phyloP scores from a whole-genome alignment of 2,888 invertebrate species.

The Onthophagus sagittarius region DNA sequence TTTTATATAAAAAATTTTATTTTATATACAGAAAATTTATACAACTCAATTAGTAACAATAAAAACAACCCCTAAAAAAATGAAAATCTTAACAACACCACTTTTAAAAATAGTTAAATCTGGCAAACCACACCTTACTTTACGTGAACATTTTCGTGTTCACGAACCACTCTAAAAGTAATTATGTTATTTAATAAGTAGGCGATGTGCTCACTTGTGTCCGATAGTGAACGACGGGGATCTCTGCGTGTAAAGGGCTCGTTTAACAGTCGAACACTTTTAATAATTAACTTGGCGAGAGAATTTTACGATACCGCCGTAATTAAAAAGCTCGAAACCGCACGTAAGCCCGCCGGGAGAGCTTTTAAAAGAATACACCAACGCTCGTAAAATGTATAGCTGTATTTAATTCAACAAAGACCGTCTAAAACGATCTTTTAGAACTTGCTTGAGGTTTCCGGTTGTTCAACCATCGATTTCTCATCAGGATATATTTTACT shows the following conservation, averaged over 20 bases:
- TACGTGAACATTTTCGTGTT: background rate
- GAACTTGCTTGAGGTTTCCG: background rate
- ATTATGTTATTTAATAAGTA: background rate
- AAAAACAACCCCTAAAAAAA: background rate
- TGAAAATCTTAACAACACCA: too few species aligned
- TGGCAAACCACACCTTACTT: background rate
- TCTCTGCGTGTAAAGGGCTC: constrained; percentile 20
- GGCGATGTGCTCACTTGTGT: background rate
- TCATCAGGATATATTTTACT: background rate
- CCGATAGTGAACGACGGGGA: background rate
- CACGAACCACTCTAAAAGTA: background rate
- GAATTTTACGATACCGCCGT: constrained; percentile 27
- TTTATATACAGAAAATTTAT: too few species aligned
- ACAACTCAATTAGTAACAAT: background rate
- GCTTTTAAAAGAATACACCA: constrained; percentile 21
- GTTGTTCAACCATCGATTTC: background rate
- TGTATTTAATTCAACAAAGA: constrained; percentile 21
- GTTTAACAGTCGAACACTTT: constrained; percentile 22
- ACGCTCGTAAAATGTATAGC: constrained; percentile 21
- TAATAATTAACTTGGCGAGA: constrained; percentile 25
- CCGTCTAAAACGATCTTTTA: constrained; percentile 2
- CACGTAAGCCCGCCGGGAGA: constrained; percentile 24
- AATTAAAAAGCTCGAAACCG: constrained; percentile 27
- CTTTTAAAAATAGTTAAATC: background rate
- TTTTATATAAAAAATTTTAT: too few species aligned